These are phyloP conservation scores for Acleris holmiana DNA, from an alignment of 2,888 invertebrate genomes.

Conservation along the genomic window DNA sequence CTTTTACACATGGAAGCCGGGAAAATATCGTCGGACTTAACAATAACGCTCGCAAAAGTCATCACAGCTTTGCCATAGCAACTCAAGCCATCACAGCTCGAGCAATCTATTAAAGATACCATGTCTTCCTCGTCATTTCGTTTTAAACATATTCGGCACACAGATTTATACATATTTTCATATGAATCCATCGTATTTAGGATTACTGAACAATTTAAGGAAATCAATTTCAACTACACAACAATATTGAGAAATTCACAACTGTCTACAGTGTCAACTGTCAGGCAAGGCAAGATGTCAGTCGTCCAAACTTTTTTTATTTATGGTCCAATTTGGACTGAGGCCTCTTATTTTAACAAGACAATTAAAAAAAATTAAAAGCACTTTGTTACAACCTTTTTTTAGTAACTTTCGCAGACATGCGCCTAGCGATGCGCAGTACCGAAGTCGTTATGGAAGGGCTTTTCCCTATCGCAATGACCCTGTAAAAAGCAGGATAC, in stretches of 20 bases:
- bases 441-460: too few relatives aligned
- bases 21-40: conserved; percentile 57
- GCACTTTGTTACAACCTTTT: too few relatives aligned
- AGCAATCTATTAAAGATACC: conserved; percentile 60
- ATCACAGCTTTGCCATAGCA: conserved; percentile 60
- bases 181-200: conserved; percentile 52
- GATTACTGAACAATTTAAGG: neutral
- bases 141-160: conserved; percentile 69
- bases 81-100: conserved; percentile 55
- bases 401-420: too few relatives aligned
- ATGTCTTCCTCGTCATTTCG: conserved; percentile 52
- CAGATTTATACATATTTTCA: conserved; percentile 56
- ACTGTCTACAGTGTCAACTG: conserved; percentile 8
- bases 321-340: too few relatives aligned
- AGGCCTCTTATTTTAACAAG: too few relatives aligned
- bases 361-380: too few relatives aligned
- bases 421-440: too few relatives aligned
- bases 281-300: too few relatives aligned
- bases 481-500: too few relatives aligned
- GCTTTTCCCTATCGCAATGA: too few relatives aligned
- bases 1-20: conserved; percentile 64
- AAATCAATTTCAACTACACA: too few relatives aligned
- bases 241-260: neutral
- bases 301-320: too few relatives aligned
- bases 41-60: conserved; percentile 56